Evolutionary conservation across 1,140 invertebrate species (phyloP).

Genomic region (Heliconius hermathena): DNA sequence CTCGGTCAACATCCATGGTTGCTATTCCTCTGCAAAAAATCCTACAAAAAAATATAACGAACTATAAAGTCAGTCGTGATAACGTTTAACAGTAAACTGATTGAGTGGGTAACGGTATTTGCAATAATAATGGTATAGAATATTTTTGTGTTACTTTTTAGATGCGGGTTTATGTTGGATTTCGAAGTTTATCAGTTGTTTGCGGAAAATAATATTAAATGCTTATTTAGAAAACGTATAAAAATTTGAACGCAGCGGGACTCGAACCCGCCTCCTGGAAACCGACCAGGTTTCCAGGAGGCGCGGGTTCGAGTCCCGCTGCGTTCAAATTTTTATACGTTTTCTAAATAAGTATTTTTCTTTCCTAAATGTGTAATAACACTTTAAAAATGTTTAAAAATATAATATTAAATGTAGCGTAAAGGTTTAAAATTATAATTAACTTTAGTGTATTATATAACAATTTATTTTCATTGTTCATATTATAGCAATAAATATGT

Average conservation of each 20-base stretch:
- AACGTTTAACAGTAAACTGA: slow-evolving; percentile 47
- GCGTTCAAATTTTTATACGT: too few relatives aligned
- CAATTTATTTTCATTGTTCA: neutral
- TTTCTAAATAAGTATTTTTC: too few relatives aligned
- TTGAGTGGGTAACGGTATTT: slow-evolving; percentile 34
- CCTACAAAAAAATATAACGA: slow-evolving; percentile 26
- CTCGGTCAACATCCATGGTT: slow-evolving; percentile 6
- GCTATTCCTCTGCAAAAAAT: slow-evolving; percentile 15
- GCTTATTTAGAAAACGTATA: too few relatives aligned
- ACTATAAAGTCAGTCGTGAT: slow-evolving; percentile 45
- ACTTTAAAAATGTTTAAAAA: too few relatives aligned
- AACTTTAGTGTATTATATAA: neutral
- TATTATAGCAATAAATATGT: neutral
- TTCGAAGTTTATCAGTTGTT: neutral
- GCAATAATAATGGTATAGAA: slow-evolving; percentile 18
- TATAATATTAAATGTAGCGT: neutral
- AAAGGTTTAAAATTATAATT: neutral
- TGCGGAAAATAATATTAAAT: neutral
- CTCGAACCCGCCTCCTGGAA: too few relatives aligned
- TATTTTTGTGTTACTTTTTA: slow-evolving; percentile 6
- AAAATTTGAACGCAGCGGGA: too few relatives aligned
- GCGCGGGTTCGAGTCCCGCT: too few relatives aligned
- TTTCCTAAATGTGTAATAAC: too few relatives aligned
- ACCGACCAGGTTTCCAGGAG: too few relatives aligned
- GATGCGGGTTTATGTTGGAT: slow-evolving; percentile 13